These are phyloP conservation scores for Tanypteryx hageni DNA, from an alignment of 2,888 invertebrate species.

Conservation along the genomic window DNA sequence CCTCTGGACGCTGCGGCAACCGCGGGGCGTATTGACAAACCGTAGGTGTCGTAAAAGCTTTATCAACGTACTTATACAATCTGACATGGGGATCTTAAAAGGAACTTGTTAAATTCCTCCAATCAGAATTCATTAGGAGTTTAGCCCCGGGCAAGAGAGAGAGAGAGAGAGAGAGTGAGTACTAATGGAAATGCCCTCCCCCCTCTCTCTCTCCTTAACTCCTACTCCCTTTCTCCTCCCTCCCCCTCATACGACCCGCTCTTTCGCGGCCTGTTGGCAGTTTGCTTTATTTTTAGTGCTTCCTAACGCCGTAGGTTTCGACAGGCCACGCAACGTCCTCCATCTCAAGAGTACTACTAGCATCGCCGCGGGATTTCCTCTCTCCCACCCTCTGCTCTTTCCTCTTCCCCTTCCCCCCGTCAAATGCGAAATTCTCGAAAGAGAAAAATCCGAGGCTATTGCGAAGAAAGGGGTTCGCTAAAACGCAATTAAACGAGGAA, in stretches of 20 bases:
- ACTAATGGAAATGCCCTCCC: not conserved
- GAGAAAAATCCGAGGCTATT: not conserved
- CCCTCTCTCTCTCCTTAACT: not conserved
- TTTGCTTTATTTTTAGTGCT: not conserved
- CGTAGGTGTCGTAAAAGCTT: not conserved
- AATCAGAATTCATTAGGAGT: not conserved
- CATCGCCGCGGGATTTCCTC: no score
- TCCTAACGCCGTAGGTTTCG: not conserved
- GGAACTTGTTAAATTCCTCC: not conserved
- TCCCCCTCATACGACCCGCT: not conserved
- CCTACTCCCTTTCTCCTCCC: not conserved
- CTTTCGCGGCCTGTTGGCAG: not conserved
- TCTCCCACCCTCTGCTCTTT: not conserved
- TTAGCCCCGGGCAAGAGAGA: not conserved
- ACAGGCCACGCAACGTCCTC: slow-evolving; percentile 2
- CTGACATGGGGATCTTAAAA: not conserved
- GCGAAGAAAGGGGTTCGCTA: not conserved
- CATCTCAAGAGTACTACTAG: not conserved
- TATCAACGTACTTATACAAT: not conserved
- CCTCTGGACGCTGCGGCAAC: not conserved
- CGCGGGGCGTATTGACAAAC: not conserved
- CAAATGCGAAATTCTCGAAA: not conserved
- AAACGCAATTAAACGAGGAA: not conserved
- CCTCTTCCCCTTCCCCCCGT: not conserved
- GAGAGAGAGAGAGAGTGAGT: not conserved